Evolutionary conservation across 1,140 invertebrate species (phyloP).

Genomic region (Formica selysi): DNA sequence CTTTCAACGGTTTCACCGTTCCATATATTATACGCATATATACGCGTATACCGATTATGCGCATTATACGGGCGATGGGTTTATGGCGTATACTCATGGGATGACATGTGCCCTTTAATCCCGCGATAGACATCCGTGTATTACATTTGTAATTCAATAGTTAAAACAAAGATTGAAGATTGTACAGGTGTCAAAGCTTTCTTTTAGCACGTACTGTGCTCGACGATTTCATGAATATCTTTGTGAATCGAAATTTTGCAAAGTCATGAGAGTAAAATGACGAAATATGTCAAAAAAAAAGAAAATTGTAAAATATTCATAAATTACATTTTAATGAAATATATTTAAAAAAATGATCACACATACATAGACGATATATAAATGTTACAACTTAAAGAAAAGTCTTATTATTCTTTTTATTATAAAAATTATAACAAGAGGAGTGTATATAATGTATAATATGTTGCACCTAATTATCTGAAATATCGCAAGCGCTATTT

Average conservation of each 20-base stretch:
- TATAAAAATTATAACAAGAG: too few species aligned
- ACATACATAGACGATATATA: not conserved
- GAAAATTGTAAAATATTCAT: not conserved
- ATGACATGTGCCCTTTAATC: conserved; percentile 37
- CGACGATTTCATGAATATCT: not conserved
- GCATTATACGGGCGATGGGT: conserved; percentile 21
- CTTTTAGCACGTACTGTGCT: too few species aligned
- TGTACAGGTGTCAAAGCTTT: not conserved
- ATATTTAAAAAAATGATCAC: too few species aligned
- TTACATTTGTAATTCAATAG: conserved; percentile 13
- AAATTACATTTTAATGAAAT: not conserved
- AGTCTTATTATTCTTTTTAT: not conserved
- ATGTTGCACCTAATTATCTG: not conserved
- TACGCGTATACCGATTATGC: not conserved
- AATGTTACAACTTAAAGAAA: not conserved
- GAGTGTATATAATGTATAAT: not conserved
- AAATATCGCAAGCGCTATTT: conserved; percentile 12
- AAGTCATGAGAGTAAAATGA: not conserved
- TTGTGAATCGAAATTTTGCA: not conserved
- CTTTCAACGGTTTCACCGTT: conserved; percentile 54
- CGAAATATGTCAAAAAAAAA: not conserved
- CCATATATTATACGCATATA: conserved; percentile 11
- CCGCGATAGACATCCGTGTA: not conserved
- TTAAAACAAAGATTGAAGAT: conserved; percentile 26
- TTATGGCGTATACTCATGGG: conserved; percentile 4